Evolutionary conservation across 2,888 invertebrate genomes (phyloP).

Genomic region (Osmoderma eremita): DNA sequence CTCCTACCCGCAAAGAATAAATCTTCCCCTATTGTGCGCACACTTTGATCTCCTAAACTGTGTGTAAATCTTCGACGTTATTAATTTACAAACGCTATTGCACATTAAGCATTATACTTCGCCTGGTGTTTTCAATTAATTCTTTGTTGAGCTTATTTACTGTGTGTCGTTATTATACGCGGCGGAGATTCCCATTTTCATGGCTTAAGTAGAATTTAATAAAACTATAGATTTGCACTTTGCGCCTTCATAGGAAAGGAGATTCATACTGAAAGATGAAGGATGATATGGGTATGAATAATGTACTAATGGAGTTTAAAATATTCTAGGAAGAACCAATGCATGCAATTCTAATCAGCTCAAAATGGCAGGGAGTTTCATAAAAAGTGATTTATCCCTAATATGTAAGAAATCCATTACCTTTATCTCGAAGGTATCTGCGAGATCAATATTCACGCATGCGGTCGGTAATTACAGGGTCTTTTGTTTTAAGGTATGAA

Average conservation of each 20-base stretch:
- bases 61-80: slow-evolving; percentile 6
- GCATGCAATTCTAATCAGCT: too few species aligned
- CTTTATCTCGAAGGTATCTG: background rate
- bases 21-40: slow-evolving; percentile 31
- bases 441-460: background rate
- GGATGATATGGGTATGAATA: too few species aligned
- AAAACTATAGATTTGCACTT: background rate
- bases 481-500: background rate
- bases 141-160: slow-evolving; percentile 1
- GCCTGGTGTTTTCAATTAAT: slow-evolving; percentile 23
- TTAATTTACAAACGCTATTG: slow-evolving; percentile 2
- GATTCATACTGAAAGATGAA: too few species aligned
- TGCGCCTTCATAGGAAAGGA: too few species aligned
- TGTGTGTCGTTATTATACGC: background rate
- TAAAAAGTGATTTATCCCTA: slow-evolving; percentile 3
- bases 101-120: background rate
- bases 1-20: slow-evolving; percentile 27
- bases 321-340: too few species aligned
- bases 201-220: background rate
- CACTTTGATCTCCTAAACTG: slow-evolving; percentile 31
- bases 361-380: too few species aligned
- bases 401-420: slow-evolving; percentile 13
- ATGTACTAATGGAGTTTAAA: too few species aligned
- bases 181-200: background rate
- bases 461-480: background rate